Percentiles rank a stretch among this genome's conserved stretches.
These are phyloP conservation scores for Hesperophylax magnus DNA, from an alignment of 1,140 invertebrate genomes.

Conservation along the genomic window DNA sequence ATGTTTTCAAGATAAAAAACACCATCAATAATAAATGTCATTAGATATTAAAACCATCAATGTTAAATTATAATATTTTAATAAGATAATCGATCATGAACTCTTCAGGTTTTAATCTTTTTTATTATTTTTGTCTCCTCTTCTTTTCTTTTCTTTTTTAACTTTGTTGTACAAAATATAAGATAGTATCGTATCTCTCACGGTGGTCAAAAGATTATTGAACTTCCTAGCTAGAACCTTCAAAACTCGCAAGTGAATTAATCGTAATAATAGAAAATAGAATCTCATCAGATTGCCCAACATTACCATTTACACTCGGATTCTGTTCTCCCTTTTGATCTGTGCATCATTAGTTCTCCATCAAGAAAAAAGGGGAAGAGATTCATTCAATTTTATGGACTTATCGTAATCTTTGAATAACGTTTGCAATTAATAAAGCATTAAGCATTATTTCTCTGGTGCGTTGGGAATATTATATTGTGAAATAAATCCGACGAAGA, in stretches of 20 bases:
- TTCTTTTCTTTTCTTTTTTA: too few relatives aligned
- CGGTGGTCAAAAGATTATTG: background rate
- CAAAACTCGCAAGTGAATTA: background rate
- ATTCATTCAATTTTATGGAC: background rate
- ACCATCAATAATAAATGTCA: too few relatives aligned
- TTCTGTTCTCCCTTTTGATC: background rate
- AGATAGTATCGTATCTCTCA: too few relatives aligned
- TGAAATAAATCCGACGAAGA: too few relatives aligned
- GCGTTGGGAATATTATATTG: too few relatives aligned
- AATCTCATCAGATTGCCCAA: constrained; percentile 1
- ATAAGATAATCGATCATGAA: too few relatives aligned
- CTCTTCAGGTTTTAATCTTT: too few relatives aligned
- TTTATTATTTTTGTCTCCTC: too few relatives aligned
- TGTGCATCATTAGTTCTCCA: background rate
- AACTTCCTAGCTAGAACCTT: background rate
- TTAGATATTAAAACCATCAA: too few relatives aligned
- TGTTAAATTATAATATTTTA: too few relatives aligned
- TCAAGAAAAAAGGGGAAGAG: background rate
- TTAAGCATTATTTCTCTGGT: background rate
- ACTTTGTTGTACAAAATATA: too few relatives aligned
- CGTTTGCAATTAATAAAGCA: constrained; percentile 6
- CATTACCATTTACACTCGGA: background rate
- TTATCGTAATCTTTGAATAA: background rate
- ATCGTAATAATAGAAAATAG: constrained; percentile 1
- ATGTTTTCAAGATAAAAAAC: too few relatives aligned